Evolutionary conservation across 2,797 vertebrate species (phyloP), one percentile per base, ranked within the genome.

Genomic region (Tachyglossus aculeatus): DNA sequence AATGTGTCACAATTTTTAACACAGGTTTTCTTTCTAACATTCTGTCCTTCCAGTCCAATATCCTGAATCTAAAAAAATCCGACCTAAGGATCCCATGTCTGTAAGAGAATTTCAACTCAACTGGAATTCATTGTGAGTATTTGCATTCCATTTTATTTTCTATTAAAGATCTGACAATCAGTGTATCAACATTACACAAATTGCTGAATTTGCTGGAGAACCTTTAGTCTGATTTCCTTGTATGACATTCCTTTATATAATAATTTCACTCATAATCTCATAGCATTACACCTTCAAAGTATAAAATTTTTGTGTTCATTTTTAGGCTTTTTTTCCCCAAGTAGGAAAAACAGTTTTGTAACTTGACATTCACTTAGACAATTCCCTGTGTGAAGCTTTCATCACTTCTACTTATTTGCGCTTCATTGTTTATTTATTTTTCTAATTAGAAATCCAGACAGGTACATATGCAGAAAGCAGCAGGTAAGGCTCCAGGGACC

Each of bases 401-500:
- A 44, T 41, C 81, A 81, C 51, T 48, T 33, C 3, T 40, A 52
- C 33, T 74, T 85, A 82, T 83, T 78, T 76, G 58, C 54, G 38
- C 64, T 78, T 82, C 57, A 74, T 77, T 66, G 77, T 82, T 87
- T 86, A 81, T 82, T 80, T 78, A 86, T 81, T 79, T 79, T 71
- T 77, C 77, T 87, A 83, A 86, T 78, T 82, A 83, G 56, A 85
- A 74, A 74, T 40, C 38, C 56, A 71, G 44, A 58, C 69, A 75
- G 52, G 27, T 67, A 43, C 27, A 22, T 77, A 55, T 36, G 56
- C 64, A 50, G 21, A 37, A 77, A 66, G 38, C 40, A 38, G 25
- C 31, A 62, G 72, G 71, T 51, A 48, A 40, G 9, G 51, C 71
- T 40, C 74, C 52, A 67, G 60, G 52, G 72, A 81, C 21, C 19